Evolutionary conservation across 1,140 invertebrate species (phyloP), one percentile per base, ranked within the genome.

Genomic region (Bombus soroeensis): DNA sequence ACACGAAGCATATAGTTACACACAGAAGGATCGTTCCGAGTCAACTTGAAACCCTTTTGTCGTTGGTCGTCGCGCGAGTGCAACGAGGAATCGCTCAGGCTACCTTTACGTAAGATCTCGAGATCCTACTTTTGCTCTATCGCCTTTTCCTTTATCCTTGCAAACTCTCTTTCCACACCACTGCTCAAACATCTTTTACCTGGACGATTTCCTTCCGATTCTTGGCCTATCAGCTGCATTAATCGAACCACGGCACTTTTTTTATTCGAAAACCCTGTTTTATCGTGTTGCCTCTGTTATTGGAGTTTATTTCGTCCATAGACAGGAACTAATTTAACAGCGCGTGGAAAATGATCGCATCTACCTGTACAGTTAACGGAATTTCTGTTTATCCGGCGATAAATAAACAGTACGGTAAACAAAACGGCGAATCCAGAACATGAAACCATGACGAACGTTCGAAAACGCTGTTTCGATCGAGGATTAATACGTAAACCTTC

Each of bases 81-180:
- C 39, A 22, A 64, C 71, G 39, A 62, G 39, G 13, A 47, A 12
- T 66, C 57, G 39, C 3, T 73, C 70, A 9, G 2, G n/a, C 8
- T 10, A 12, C 41, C 53, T 83, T 83, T 47, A 62, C 80, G 71
- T 80, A 82, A 83, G 59, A 75, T 43, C n/a, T 53, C 72, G 25
- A 39, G 41, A 41, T 62, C 53, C 32, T n/a, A 41, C 18, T 8
- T 72, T 32, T 32, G 6, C n/a, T 59, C 25, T 22, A 5, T 75
- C 22, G 6, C 5, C 25, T 28, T 28, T 47, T 10, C 34, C 53
- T 22, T n/a, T 39, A 18, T 25, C 13, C 18, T 25, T 37, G 25
- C 43, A 32, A 2, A 41, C 41, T 18, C 41, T 41, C 41, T n/a
- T 68, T 34, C 32, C n/a, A 66, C 43, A 1, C 22, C 41, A 1